These are phyloP conservation scores for Tribolium freemani DNA, from an alignment of 2,888 invertebrate species.

Conservation along the genomic window DNA sequence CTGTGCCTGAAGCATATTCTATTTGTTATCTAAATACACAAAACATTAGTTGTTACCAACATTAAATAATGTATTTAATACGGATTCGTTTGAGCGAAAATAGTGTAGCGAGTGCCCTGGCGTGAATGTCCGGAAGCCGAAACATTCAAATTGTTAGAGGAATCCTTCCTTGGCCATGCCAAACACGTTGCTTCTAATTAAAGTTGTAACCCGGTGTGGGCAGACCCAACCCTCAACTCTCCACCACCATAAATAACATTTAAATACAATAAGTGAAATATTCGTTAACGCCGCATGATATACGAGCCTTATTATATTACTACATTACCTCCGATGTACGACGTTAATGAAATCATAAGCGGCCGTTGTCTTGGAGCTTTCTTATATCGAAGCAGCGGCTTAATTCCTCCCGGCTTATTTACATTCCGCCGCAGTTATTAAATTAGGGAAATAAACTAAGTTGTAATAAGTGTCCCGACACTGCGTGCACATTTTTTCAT, in stretches of 20 bases:
- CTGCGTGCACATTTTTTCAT: constrained; percentile 30
- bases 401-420: constrained; percentile 18
- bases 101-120: not conserved
- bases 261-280: constrained; percentile 53
- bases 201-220: constrained; percentile 29
- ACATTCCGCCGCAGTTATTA: constrained; percentile 31
- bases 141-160: not conserved
- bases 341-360: constrained; percentile 46
- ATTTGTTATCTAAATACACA: too few relatives aligned
- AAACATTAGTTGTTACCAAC: too few relatives aligned
- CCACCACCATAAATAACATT: constrained; percentile 51
- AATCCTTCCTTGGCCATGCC: constrained; percentile 21
- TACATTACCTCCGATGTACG: constrained; percentile 35
- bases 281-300: constrained; percentile 49
- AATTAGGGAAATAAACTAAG: constrained; percentile 34
- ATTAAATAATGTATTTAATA: too few relatives aligned
- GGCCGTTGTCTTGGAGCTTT: constrained; percentile 26
- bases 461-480: constrained; percentile 30
- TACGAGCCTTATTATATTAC: constrained; percentile 49
- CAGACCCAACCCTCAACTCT: constrained; percentile 1
- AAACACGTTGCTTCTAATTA: constrained; percentile 41
- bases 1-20: too few relatives aligned
- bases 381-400: constrained; percentile 30
- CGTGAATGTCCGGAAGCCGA: not conserved
- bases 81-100: not conserved